These are phyloP conservation scores for Florisuga fusca DNA, from an alignment of 2,797 vertebrate species.

Conservation along the genomic window DNA sequence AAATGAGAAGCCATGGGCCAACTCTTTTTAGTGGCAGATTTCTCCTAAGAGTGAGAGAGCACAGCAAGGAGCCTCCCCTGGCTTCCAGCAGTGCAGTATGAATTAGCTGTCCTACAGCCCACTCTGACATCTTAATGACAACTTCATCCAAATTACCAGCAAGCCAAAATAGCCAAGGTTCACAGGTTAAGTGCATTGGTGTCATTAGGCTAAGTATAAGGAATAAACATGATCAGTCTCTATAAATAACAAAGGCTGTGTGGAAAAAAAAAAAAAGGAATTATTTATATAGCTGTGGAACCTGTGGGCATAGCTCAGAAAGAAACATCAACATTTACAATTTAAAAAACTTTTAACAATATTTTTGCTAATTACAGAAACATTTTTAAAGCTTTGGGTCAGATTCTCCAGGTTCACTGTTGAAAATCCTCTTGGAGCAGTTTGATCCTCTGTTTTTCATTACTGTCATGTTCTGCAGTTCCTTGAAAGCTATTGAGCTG, in stretches of 20 bases:
- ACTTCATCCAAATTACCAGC: background rate
- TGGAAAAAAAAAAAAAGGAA: background rate
- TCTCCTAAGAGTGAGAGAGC: fast-evolving
- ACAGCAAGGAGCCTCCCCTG: background rate
- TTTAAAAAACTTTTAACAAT: background rate
- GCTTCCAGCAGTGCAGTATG: background rate
- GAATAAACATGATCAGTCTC: background rate
- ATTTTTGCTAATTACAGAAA: background rate
- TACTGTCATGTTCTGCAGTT: background rate
- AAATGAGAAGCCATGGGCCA: background rate
- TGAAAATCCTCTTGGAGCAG: background rate
- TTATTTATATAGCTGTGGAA: background rate
- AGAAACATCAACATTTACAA: background rate
- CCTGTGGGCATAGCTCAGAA: background rate
- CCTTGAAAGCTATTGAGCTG: background rate
- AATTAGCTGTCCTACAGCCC: background rate
- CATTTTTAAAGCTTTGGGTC: background rate
- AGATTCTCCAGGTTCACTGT: background rate
- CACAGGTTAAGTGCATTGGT: slow-evolving; percentile 11
- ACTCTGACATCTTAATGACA: background rate
- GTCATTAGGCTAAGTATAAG: background rate
- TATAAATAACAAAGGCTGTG: background rate
- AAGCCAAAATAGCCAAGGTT: background rate
- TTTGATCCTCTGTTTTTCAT: background rate
- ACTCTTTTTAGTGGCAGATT: background rate